These are phyloP conservation scores for Ceriagrion tenellum DNA, from an alignment of 2,888 invertebrate genomes.

Conservation along the genomic window DNA sequence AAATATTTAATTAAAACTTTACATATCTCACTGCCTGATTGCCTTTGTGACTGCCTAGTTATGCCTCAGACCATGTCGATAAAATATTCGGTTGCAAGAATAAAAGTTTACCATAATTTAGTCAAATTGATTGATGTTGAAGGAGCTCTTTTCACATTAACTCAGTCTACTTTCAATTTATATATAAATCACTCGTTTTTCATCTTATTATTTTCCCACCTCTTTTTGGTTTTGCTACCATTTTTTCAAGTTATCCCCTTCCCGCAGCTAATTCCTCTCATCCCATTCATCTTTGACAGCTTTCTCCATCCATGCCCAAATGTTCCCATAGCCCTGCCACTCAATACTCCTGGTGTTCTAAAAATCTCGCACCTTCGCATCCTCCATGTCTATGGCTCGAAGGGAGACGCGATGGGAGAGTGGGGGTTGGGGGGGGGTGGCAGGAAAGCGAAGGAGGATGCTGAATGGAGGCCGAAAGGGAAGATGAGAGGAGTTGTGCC, in stretches of 20 bases:
- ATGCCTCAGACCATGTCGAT: too few species aligned
- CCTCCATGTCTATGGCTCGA: not conserved
- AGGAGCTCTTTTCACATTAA: too few species aligned
- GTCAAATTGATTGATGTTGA: too few species aligned
- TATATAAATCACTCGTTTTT: not conserved
- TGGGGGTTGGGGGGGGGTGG: not conserved
- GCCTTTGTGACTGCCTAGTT: too few species aligned
- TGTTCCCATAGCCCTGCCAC: too few species aligned
- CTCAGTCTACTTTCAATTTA: not conserved
- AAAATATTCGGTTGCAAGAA: too few species aligned
- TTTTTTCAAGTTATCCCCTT: not conserved
- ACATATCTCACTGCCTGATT: too few species aligned
- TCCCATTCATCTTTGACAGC: not conserved
- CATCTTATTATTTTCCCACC: not conserved
- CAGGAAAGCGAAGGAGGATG: not conserved
- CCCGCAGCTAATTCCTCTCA: not conserved
- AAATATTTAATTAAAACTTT: too few species aligned
- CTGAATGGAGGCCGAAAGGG: not conserved
- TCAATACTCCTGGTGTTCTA: not conserved
- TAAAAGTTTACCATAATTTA: too few species aligned
- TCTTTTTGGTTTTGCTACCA: not conserved
- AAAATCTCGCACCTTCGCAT: not conserved
- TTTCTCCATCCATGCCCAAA: not conserved
- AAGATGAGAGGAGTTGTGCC: not conserved
- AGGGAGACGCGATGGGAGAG: too few species aligned